Conservation (phyloP, 1,140 invertebrate genomes). For the Vollenhovia emeryi region DNA sequence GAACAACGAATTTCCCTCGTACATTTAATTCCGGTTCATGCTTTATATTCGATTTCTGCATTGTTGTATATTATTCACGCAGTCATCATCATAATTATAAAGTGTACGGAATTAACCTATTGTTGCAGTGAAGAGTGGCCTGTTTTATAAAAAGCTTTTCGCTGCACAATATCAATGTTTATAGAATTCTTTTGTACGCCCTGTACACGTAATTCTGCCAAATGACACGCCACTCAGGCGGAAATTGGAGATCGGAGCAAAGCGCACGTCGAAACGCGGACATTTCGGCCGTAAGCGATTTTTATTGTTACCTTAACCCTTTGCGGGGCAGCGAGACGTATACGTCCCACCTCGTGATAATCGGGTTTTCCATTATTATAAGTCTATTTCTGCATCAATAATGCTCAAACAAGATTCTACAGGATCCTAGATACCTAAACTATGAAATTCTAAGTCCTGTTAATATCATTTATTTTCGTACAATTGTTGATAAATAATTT, state of each 20-base stretch:
- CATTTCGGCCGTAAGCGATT: slow-evolving; percentile 9
- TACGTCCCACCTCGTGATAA: too few relatives aligned
- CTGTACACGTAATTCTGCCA: background rate
- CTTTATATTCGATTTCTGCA: slow-evolving; percentile 8
- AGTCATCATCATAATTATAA: slow-evolving; percentile 21
- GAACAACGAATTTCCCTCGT: background rate
- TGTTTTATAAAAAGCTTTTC: background rate
- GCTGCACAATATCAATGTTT: background rate
- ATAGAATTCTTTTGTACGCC: background rate
- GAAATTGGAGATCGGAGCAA: slow-evolving; percentile 5
- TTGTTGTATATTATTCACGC: background rate
- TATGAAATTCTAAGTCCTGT: too few relatives aligned
- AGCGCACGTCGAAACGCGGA: background rate
- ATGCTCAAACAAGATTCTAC: too few relatives aligned
- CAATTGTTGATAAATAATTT: too few relatives aligned
- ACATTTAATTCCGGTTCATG: background rate
- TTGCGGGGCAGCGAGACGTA: too few relatives aligned
- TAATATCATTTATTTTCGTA: too few relatives aligned
- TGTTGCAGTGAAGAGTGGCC: background rate
- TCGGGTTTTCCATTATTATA: too few relatives aligned
- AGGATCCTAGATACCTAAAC: too few relatives aligned
- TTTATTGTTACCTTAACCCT: slow-evolving; percentile 26
- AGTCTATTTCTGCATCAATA: too few relatives aligned
- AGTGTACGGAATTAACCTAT: background rate
- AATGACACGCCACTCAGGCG: background rate